A percentile compares a stretch with the other conserved stretches of the same genome.
phyloP scores from a whole-genome alignment of 2,888 invertebrate genomes.

The Himalopsyche kuldschensis region DNA sequence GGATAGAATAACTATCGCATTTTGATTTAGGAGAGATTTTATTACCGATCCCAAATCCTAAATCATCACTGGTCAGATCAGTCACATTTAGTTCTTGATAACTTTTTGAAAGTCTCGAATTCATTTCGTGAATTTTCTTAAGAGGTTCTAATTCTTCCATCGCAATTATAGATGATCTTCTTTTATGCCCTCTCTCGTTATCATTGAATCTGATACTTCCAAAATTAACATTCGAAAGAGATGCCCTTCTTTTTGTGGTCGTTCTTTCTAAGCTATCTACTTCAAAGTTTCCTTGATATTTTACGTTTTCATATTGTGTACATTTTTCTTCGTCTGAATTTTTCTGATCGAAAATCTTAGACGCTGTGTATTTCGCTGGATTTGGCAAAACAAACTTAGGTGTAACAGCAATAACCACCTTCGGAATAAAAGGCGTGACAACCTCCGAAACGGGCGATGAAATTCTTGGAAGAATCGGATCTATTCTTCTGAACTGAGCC shows the following conservation, averaged over 20 bases:
- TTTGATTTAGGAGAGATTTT: neutral
- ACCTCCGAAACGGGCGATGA: constrained; percentile 48
- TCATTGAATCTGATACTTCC: constrained; percentile 48
- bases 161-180: constrained; percentile 40
- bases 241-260: constrained; percentile 46
- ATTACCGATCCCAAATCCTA: neutral
- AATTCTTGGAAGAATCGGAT: constrained; percentile 45
- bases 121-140: constrained; percentile 45
- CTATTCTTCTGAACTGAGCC: constrained; percentile 51
- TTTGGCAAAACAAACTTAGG: constrained; percentile 32
- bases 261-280: constrained; percentile 63
- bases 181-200: constrained; percentile 42
- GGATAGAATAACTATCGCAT: constrained; percentile 21
- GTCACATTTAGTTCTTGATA: constrained; percentile 46
- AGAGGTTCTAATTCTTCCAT: constrained; percentile 45
- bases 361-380: neutral
- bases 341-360: neutral
- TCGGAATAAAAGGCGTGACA: constrained; percentile 48
- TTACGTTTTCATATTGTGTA: neutral
- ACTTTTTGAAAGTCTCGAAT: constrained; percentile 50
- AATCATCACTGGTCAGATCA: constrained; percentile 12
- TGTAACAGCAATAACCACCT: constrained; percentile 53
- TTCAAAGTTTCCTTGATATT: constrained; percentile 45
- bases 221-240: constrained; percentile 51
- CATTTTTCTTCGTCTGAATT: neutral